Percentiles rank a stretch among this genome's conserved stretches.
Conservation (phyloP, 2,113 vertebrate species). For the Pardalotus punctatus region DNA sequence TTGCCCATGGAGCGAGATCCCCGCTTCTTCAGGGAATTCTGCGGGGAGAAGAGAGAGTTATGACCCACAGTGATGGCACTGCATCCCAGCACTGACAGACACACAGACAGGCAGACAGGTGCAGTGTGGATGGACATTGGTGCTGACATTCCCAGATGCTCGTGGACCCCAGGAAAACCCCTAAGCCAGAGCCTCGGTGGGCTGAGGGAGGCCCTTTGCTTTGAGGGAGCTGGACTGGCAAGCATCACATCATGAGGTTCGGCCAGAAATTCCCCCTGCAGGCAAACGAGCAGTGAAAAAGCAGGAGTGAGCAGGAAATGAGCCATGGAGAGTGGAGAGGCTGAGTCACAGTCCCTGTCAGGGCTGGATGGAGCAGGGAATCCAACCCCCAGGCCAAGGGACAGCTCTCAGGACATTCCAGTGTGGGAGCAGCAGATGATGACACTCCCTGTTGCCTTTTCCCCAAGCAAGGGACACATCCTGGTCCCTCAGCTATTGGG, state of each 20-base stretch:
- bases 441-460: rapidly evolving
- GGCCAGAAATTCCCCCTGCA: conserved; percentile 1
- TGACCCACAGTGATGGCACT: rapidly evolving
- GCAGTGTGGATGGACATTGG: rapidly evolving
- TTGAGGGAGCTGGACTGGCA: neutral
- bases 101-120: neutral
- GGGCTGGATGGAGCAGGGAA: neutral
- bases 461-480: neutral
- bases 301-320: conserved; percentile 27
- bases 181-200: rapidly evolving
- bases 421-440: neutral
- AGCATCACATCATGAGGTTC: neutral
- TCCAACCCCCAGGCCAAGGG: neutral
- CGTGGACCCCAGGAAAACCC: neutral
- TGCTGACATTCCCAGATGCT: neutral
- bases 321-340: neutral
- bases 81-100: neutral
- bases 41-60: neutral
- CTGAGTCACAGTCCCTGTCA: conserved; percentile 5
- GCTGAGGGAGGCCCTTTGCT: neutral
- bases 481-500: neutral
- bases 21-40: conserved; percentile 95
- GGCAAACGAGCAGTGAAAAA: neutral
- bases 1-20: conserved; percentile 86
- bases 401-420: neutral